These are phyloP conservation scores for Tachyglossus aculeatus DNA, from an alignment of 2,797 vertebrate genomes.

Conservation along the genomic window DNA sequence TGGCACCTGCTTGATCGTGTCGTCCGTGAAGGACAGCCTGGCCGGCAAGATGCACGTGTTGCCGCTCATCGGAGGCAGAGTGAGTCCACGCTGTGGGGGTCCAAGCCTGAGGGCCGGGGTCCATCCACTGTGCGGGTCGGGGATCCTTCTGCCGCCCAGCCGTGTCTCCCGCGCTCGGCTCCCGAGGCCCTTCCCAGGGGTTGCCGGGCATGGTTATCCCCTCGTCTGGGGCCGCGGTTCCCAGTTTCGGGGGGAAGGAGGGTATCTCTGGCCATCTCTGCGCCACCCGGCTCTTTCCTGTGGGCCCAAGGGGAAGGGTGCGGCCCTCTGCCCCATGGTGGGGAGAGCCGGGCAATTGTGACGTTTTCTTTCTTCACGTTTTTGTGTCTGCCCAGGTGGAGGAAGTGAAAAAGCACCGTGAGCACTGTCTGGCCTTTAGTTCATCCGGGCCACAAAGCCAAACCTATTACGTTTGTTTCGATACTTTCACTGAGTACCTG, in stretches of 20 bases:
- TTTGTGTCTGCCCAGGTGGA: slow-evolving; percentile 81
- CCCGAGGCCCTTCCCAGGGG: too few relatives aligned
- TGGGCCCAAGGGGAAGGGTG: too few relatives aligned
- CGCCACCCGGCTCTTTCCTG: too few relatives aligned
- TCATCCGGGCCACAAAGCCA: slow-evolving; percentile 96
- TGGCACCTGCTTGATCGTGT: slow-evolving; percentile 96
- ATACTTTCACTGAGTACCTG: slow-evolving; percentile 96
- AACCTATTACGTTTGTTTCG: slow-evolving; percentile 96
- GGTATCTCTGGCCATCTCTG: too few relatives aligned
- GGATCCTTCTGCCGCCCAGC: too few relatives aligned
- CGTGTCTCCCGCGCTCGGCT: too few relatives aligned
- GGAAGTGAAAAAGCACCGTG: slow-evolving; percentile 97
- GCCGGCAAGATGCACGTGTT: slow-evolving; percentile 97
- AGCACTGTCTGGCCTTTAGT: slow-evolving; percentile 96
- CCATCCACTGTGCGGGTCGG: slow-evolving; percentile 3
- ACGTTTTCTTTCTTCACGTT: background rate
- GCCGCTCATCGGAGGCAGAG: slow-evolving; percentile 96
- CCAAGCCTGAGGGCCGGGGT: background rate
- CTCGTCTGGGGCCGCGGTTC: too few relatives aligned
- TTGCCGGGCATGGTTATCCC: too few relatives aligned
- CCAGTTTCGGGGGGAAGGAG: too few relatives aligned
- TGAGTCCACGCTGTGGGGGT: too few relatives aligned
- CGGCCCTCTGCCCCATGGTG: too few relatives aligned
- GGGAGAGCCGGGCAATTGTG: too few relatives aligned
- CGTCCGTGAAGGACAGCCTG: slow-evolving; percentile 94